phyloP scores from a whole-genome alignment of 2,888 invertebrate genomes.

The Plagodis pulveraria region DNA sequence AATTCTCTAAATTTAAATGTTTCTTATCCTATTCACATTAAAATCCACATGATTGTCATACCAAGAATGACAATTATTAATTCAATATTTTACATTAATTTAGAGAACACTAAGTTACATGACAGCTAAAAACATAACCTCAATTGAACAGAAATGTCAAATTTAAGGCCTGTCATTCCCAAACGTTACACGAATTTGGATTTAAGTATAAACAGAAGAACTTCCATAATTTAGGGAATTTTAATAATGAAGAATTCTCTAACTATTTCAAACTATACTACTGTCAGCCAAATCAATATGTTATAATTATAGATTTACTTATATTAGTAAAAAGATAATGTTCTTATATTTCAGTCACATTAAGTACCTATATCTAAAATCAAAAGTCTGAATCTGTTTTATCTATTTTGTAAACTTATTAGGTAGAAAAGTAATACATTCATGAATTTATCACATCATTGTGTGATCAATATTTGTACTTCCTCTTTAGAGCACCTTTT shows the following conservation, averaged over 20 bases:
- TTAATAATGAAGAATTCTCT: background rate
- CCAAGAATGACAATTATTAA: too few relatives aligned
- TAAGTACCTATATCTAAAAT: conserved; percentile 3
- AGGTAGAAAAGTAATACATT: conserved; percentile 27
- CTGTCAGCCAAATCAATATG: background rate
- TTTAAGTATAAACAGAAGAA: too few relatives aligned
- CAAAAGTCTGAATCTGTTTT: conserved; percentile 37
- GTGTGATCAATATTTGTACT: conserved; percentile 25
- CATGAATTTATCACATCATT: conserved; percentile 27
- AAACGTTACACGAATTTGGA: too few relatives aligned
- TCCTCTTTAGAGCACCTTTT: conserved; percentile 39
- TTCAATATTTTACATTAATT: too few relatives aligned
- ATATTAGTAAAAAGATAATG: background rate
- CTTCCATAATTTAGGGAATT: background rate
- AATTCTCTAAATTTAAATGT: too few relatives aligned
- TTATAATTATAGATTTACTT: background rate
- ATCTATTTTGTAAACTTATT: conserved; percentile 23
- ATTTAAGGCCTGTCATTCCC: too few relatives aligned
- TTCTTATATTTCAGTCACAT: conserved; percentile 10
- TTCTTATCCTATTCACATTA: too few relatives aligned
- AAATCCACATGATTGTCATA: too few relatives aligned
- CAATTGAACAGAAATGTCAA: too few relatives aligned
- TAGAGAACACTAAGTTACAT: too few relatives aligned
- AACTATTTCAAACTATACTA: background rate
- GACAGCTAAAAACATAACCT: too few relatives aligned